phyloP scores from a whole-genome alignment of 1,140 invertebrate genomes.

The Diuraphis noxia region DNA sequence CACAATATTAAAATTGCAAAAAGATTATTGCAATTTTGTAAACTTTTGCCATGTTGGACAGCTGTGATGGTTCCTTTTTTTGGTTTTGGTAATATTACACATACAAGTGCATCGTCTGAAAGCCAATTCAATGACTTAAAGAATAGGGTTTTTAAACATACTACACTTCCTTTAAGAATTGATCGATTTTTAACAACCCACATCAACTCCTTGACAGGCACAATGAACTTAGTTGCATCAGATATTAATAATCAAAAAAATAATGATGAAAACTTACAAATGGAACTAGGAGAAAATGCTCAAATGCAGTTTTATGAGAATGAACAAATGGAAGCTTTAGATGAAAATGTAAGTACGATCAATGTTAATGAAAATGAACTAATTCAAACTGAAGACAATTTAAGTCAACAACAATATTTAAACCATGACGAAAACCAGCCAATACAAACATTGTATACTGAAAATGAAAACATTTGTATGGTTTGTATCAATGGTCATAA shows the following conservation, averaged over 20 bases:
- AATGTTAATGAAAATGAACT: too few species aligned
- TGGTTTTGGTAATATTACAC: slow-evolving; percentile 15
- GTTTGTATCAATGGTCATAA: neutral
- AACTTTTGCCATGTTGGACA: slow-evolving; percentile 29
- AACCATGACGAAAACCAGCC: neutral
- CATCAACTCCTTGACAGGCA: neutral
- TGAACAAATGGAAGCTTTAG: neutral
- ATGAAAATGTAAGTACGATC: neutral
- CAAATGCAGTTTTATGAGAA: neutral
- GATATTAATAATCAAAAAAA: neutral
- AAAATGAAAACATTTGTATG: neutral
- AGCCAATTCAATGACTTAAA: slow-evolving; percentile 16
- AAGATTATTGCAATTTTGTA: slow-evolving; percentile 19
- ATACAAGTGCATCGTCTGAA: slow-evolving; percentile 5
- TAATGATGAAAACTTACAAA: neutral
- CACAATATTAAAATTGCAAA: neutral
- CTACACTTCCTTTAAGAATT: neutral
- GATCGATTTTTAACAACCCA: slow-evolving; percentile 7
- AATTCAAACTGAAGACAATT: neutral
- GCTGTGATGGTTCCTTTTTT: slow-evolving; percentile 15
- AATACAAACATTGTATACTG: neutral
- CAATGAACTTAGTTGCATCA: slow-evolving; percentile 12
- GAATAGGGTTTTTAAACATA: neutral
- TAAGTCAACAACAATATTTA: neutral
- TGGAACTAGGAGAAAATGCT: neutral